Conservation (phyloP, 2,888 invertebrate genomes). For the Machimus atricapillus region DNA sequence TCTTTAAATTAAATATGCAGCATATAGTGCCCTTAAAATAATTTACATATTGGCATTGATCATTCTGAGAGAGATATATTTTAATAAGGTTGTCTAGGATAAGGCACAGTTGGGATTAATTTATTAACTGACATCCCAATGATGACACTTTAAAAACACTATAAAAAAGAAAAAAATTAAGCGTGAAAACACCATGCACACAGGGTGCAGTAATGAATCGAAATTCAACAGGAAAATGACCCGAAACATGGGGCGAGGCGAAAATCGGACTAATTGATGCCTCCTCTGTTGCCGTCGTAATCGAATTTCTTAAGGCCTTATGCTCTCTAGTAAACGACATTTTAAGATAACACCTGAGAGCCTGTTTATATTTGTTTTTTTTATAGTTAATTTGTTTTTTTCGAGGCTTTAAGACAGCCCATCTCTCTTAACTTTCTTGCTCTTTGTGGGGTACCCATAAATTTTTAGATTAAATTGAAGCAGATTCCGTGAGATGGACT, state of each 20-base stretch:
- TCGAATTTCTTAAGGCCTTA: not conserved
- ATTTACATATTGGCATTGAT: slow-evolving; percentile 22
- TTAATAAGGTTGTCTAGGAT: not conserved
- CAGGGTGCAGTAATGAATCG: not conserved
- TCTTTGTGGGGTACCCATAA: slow-evolving; percentile 28
- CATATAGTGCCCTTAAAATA: not conserved
- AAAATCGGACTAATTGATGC: slow-evolving; percentile 31
- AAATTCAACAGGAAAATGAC: not conserved
- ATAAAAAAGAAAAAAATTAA: not conserved
- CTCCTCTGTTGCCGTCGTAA: not conserved
- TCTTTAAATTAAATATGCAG: too few species aligned
- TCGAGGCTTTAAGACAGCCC: not conserved
- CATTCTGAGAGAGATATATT: not conserved
- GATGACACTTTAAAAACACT: not conserved
- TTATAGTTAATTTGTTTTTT: not conserved
- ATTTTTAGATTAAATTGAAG: slow-evolving; percentile 33
- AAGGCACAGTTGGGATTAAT: not conserved
- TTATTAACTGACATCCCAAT: not conserved
- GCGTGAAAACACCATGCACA: not conserved
- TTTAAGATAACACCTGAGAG: not conserved
- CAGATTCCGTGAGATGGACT: not conserved
- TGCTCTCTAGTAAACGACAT: not conserved
- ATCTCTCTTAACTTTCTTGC: not conserved
- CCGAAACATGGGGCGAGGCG: not conserved
- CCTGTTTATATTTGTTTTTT: not conserved